Evolutionary conservation across 2,797 vertebrate species (phyloP), one percentile per base, ranked within the genome.

Genomic region (Philypnodon macrostomus): DNA sequence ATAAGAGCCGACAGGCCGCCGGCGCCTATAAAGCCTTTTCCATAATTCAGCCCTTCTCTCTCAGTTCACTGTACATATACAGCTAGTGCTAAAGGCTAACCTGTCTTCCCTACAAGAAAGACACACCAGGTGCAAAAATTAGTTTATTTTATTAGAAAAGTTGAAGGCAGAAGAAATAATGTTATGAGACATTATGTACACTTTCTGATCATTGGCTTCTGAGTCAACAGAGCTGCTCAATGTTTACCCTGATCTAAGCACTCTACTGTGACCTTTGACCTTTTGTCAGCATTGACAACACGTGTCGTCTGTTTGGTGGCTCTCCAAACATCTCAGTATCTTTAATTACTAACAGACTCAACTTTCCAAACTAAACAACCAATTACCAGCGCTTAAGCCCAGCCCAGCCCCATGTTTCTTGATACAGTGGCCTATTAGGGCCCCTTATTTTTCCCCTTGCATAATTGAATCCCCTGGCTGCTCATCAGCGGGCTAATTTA

Each of bases 381-480:
- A 88, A 87, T 88, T 88, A 86, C 39, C 62, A 71, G 63, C 19
- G 29, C 66, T 85, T 84, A 79, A 77, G 77, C 74, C 67, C 69
- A 63, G 52, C 80, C 83, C 66, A 72, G 70, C 74, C 84, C 78
- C 79, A 75, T 79, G 85, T 77, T 83, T 85, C 70, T 77, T 85
- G 84, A 83, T 86, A 81, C 82, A 82, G 79, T 85, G 73, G 77
- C 84, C 85, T 85, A 83, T 88, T 86, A 84, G 76, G 72, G 74
- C 62, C 75, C 80, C 74, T 81, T 79, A 79, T 79, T 85, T 79
- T 81, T 83, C 80, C 87, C 86, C 80, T 63, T 79, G 66, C 76
- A 89, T 90, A 87, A 90, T 88, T 77, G 77, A 88, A 86, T 90
- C 89, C 88, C 87, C 85, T 82, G 85, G 84, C 89, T 91, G 77